phyloP scores from a whole-genome alignment of 2,797 vertebrate species.

The Distichodus sexfasciatus region DNA sequence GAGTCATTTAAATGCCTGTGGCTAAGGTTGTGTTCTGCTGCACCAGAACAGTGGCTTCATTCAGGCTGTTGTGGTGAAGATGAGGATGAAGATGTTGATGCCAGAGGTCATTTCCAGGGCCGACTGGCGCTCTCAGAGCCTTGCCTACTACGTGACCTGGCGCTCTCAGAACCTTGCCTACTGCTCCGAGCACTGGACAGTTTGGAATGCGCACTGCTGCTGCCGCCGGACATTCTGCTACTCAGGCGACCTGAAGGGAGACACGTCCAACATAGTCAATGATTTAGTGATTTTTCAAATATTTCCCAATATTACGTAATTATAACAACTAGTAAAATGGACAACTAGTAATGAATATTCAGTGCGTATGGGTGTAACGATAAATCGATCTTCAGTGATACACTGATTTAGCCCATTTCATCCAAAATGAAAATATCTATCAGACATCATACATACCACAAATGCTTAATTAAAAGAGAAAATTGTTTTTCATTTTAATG shows the following conservation, averaged over 20 bases:
- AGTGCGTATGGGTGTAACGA: no score
- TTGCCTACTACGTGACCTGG: conserved; percentile 63
- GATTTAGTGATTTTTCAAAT: not conserved
- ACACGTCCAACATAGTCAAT: not conserved
- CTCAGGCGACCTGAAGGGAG: conserved; percentile 72
- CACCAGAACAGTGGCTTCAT: conserved; percentile 28
- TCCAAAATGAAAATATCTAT: no score
- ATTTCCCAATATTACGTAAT: not conserved
- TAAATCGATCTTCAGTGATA: no score
- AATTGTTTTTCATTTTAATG: no score
- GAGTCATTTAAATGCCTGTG: conserved; percentile 5
- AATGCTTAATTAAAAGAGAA: no score
- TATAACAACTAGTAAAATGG: no score
- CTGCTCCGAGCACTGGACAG: conserved; percentile 55
- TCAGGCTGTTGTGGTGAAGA: conserved; percentile 29
- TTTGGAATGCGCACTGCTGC: conserved; percentile 67
- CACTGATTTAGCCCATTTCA: no score
- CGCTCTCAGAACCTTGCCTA: conserved; percentile 56
- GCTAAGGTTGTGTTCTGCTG: not conserved
- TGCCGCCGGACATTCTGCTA: conserved; percentile 68
- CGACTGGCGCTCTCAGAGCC: conserved; percentile 65
- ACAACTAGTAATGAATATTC: no score
- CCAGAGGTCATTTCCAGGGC: conserved; percentile 82
- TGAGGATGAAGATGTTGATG: not conserved
- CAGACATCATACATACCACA: no score